Base-by-base conservation (phyloP, 1,140 invertebrate species). In the Maniola jurtina region DNA sequence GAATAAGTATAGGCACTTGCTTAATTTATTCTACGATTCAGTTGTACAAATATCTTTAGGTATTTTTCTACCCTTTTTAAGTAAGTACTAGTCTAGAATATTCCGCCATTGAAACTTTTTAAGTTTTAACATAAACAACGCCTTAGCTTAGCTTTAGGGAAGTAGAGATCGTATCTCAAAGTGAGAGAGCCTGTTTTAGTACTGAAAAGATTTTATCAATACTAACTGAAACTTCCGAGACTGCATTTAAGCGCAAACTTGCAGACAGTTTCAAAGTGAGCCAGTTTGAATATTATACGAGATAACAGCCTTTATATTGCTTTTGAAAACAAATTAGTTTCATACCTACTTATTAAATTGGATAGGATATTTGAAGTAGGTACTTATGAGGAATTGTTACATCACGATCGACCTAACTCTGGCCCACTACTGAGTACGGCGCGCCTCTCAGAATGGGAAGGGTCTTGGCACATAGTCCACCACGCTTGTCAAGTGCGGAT, bases 141-240 rank as follows among this genome's bases (percentile, higher is more conserved):
- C 25, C 3, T 11, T 34, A 55, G 45, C 15, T 14, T 40, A 47
- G 16, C 16, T n/a, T 14, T 60, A 61, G 45, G 14, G 59, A 56
- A 68, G 45, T 50, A 52, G 25, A 59, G 66, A 68, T 68, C 57
- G 54, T 59, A 68, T 68, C 60, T 42, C 40, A 40, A 63, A 40
- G 59, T 38, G 40, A 50, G 45, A 60, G 35, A 60, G 64, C 48
- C 57, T 69, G 64, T 66, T 75, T 62, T 65, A 66, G 54, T 42
- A 68, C 64, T 72, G 67, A 50, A 70, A 58, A 64, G 64, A 66
- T 73, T 71, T 72, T 73, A 79, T 79, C 75, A 76, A 79, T 79
- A 69, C 66, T 76, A 64, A 54, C 72, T 71, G 54, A 69, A 68
- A 76, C 77, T 79, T 79, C 72, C 77, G 75, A 68, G 72, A 74